Percentiles rank a stretch among this genome's conserved stretches.
phyloP scores from a whole-genome alignment of 2,888 invertebrate species.

The Asteroscopus sphinx region DNA sequence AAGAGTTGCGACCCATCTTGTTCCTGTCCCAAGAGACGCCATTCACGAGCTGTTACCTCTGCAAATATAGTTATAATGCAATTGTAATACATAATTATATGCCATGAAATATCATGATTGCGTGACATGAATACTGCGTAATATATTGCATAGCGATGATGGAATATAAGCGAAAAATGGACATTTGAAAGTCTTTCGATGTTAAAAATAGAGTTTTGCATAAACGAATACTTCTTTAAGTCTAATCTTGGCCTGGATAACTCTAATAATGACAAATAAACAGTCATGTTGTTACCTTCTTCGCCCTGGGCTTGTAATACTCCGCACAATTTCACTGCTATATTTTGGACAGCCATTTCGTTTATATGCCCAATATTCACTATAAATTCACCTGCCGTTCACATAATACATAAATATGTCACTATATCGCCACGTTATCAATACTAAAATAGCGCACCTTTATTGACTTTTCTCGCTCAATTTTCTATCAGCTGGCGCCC shows the following conservation, averaged over 20 bases:
- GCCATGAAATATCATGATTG: background rate
- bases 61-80: slow-evolving; percentile 54
- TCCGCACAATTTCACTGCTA: slow-evolving; percentile 90
- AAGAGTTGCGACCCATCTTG: slow-evolving; percentile 93
- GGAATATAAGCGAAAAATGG: background rate
- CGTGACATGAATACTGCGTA: slow-evolving; percentile 16
- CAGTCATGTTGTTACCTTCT: slow-evolving; percentile 76
- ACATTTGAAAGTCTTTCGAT: background rate
- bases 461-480: slow-evolving; percentile 84
- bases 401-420: slow-evolving; percentile 59
- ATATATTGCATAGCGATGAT: slow-evolving; percentile 2
- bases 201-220: slow-evolving; percentile 4
- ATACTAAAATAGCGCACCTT: slow-evolving; percentile 66
- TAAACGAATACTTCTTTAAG: background rate
- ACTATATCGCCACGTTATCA: slow-evolving; percentile 70
- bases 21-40: slow-evolving; percentile 95
- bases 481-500: slow-evolving; percentile 88
- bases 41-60: slow-evolving; percentile 92
- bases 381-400: slow-evolving; percentile 63
- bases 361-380: slow-evolving; percentile 63
- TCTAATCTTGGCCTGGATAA: slow-evolving; percentile 12
- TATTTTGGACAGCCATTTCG: slow-evolving; percentile 85
- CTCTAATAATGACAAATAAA: slow-evolving; percentile 39
- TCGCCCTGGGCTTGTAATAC: slow-evolving; percentile 85
- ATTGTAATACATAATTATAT: slow-evolving; percentile 8